Evolutionary conservation across 2,797 vertebrate genomes (phyloP), one percentile per base, ranked within the genome.

Genomic region (Sebastes melanostomus): DNA sequence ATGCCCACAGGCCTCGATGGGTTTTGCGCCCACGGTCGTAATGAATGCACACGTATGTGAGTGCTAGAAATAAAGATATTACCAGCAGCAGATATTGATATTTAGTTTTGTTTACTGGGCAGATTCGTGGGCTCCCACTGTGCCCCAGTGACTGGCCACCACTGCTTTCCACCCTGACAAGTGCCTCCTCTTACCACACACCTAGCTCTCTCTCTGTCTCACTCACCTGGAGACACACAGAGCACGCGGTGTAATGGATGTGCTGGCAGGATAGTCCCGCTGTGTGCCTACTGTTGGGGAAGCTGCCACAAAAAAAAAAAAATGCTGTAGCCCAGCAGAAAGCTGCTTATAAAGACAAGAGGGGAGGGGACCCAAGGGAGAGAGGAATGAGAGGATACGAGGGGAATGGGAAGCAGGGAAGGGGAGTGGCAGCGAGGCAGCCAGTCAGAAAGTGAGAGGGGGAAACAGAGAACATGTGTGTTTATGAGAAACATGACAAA

Each of bases 221-320:
- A 7, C 83, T 72, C 73, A 6, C 52, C 13, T 27, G 1, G 62
- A 14, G 22, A 81, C 87, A 62, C 71, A 59, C 77, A 5, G 69
- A 82, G 75, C 66, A 42, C 34, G 72, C 80, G 75, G 80, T 84
- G 83, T 86, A 86, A 86, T 79, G 83, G 88, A 90, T 83, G 84
- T 61, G 78, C 66, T 82, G 85, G 82, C 79, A 79, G 75, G 8
- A 69, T 20, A 0, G 4, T 72, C 81, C 61, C 12, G 75, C 89
- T 88, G 89, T 50, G 71, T 18, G 13, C 75, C 62, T 3, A 25
- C 83, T 78, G 77, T 58, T 32, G 69, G 82, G 71, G 38, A 63
- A n/a, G 65, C 78, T 81, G 77, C 75, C 76, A 67, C 52, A 6
- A 54, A 74, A 72, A 58, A 58, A 25, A 25, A 58, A 69, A 29